A percentile compares a stretch with the other conserved stretches of the same genome.
These are phyloP conservation scores for Puma concolor DNA, from an alignment of 2,113 vertebrate species.

Conservation along the genomic window DNA sequence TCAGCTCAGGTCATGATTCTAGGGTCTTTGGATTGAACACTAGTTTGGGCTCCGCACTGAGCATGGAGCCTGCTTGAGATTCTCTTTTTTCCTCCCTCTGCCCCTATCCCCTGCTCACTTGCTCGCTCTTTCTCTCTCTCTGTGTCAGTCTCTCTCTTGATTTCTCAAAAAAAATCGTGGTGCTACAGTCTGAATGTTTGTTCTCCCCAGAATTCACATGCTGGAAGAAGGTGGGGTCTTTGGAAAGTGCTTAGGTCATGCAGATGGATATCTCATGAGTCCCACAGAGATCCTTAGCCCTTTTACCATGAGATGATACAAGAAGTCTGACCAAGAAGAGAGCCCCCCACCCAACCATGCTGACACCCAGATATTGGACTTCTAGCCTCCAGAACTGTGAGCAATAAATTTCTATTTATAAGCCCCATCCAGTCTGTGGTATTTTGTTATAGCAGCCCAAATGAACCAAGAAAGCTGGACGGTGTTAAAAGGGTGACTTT, in stretches of 20 bases:
- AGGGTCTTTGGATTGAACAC: no score
- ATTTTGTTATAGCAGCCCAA: neutral
- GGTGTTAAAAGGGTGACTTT: neutral
- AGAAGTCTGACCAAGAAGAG: neutral
- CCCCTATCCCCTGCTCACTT: no score
- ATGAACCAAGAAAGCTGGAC: neutral
- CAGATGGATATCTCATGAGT: neutral
- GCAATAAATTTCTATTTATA: neutral
- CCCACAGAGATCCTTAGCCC: neutral
- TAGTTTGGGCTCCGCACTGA: no score
- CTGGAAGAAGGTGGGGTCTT: neutral
- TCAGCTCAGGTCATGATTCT: no score
- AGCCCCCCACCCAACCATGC: neutral
- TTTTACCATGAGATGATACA: neutral
- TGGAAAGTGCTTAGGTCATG: neutral
- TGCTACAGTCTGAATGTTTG: neutral
- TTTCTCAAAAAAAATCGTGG: neutral
- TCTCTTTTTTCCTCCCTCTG: no score
- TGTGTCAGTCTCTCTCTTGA: no score
- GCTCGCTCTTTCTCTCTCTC: no score
- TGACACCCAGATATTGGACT: neutral
- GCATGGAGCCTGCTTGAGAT: no score
- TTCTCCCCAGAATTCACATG: neutral
- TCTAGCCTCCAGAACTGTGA: neutral
- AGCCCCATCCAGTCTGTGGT: neutral